phyloP scores from a whole-genome alignment of 2,113 vertebrate species.

The Hipposideros armiger region DNA sequence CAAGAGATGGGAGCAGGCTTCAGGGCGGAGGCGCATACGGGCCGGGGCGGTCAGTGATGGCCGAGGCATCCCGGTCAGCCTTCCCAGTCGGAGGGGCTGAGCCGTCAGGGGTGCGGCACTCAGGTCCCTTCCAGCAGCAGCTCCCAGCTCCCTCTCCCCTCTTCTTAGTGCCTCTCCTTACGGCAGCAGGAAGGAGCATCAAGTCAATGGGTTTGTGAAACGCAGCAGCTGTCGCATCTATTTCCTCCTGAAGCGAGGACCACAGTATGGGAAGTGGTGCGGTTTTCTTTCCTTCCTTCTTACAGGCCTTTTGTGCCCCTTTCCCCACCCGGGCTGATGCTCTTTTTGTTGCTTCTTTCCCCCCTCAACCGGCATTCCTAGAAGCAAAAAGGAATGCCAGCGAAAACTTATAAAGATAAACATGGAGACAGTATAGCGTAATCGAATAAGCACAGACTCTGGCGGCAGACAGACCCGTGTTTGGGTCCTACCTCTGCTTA shows the following conservation, averaged over 20 bases:
- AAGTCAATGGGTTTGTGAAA: background rate
- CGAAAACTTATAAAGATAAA: background rate
- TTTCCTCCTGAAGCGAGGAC: background rate
- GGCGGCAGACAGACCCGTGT: background rate
- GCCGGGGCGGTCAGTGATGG: background rate
- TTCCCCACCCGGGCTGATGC: background rate
- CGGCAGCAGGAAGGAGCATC: background rate
- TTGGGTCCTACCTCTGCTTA: background rate
- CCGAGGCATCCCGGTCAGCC: background rate
- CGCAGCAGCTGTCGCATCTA: background rate
- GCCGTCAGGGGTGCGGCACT: background rate
- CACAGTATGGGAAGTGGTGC: background rate
- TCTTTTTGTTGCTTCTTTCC: background rate
- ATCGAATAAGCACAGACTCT: background rate
- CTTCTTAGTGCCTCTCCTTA: background rate
- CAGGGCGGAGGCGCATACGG: background rate
- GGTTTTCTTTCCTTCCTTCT: background rate
- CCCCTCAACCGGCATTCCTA: slow-evolving; percentile 9
- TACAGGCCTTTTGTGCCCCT: background rate
- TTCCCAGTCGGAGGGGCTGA: background rate
- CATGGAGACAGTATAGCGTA: background rate
- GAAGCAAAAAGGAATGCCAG: slow-evolving; percentile 27
- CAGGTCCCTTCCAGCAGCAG: background rate
- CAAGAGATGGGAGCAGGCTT: background rate
- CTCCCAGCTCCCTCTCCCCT: background rate